Percentiles rank a stretch among this genome's conserved stretches.
Conservation (phyloP, 1,140 invertebrate species). For the Pseudomyrmex dendroicus region DNA sequence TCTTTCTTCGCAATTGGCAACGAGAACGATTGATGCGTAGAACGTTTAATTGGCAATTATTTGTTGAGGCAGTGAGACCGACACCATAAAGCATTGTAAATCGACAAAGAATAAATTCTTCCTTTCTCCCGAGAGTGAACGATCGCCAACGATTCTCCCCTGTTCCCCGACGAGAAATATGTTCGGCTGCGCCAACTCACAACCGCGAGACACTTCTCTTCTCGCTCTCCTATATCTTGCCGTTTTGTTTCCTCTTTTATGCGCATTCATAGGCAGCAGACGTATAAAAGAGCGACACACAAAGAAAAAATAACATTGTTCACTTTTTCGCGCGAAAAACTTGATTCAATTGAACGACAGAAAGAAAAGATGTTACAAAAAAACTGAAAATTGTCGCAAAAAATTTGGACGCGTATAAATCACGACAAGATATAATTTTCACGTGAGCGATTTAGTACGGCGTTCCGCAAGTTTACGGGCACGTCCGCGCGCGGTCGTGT, state of each 20-base stretch:
- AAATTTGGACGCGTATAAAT: not conserved
- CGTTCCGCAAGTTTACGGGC: too few relatives aligned
- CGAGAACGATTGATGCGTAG: constrained; percentile 71
- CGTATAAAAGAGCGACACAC: constrained; percentile 7
- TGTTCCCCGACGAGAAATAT: constrained; percentile 58
- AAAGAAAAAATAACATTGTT: constrained; percentile 28
- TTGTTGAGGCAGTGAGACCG: constrained; percentile 78
- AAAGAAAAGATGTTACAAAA: constrained; percentile 29
- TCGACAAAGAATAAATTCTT: constrained; percentile 78
- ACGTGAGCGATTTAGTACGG: too few relatives aligned
- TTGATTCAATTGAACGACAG: not conserved
- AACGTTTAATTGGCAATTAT: constrained; percentile 82
- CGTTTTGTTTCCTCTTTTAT: constrained; percentile 2
- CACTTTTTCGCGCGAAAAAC: constrained; percentile 30
- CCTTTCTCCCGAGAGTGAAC: constrained; percentile 63
- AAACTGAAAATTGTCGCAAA: not conserved
- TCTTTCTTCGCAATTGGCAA: constrained; percentile 67
- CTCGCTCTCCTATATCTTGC: not conserved
- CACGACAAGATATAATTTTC: too few relatives aligned
- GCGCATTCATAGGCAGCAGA: not conserved
- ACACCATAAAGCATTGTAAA: constrained; percentile 81
- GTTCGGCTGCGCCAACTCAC: constrained; percentile 27
- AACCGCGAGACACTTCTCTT: constrained; percentile 41
- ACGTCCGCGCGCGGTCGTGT: not conserved
- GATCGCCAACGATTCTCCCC: constrained; percentile 38